Evolutionary conservation across 2,888 invertebrate genomes (phyloP).

Genomic region (Allacma fusca): DNA sequence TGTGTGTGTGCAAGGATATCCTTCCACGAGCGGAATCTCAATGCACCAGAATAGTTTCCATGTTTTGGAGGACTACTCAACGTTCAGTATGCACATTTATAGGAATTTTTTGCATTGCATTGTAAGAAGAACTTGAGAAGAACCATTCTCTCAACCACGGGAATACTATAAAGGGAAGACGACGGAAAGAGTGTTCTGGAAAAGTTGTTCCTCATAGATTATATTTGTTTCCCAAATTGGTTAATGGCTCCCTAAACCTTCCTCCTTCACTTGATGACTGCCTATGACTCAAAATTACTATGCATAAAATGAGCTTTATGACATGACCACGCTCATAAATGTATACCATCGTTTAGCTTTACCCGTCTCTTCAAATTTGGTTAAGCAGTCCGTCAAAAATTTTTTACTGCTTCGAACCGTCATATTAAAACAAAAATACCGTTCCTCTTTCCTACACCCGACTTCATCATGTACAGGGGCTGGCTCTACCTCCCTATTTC

Average conservation of each 20-base stretch:
- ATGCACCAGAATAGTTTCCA: too few species aligned
- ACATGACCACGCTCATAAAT: constrained; percentile 43
- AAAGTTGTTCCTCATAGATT: constrained; percentile 25
- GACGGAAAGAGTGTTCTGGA: constrained; percentile 22
- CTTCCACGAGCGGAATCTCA: too few species aligned
- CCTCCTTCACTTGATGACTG: constrained; percentile 40
- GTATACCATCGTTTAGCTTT: constrained; percentile 34
- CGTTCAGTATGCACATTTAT: too few species aligned
- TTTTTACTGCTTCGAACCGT: not conserved
- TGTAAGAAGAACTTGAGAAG: not conserved
- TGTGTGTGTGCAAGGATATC: too few species aligned
- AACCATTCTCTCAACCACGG: constrained; percentile 34
- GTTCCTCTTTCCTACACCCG: not conserved
- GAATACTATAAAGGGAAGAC: constrained; percentile 32
- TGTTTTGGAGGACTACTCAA: not conserved
- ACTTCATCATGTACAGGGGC: not conserved
- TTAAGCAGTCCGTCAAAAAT: constrained; percentile 18
- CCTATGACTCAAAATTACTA: constrained; percentile 38
- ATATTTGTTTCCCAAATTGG: constrained; percentile 47
- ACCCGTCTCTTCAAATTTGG: constrained; percentile 36
- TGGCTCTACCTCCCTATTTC: not conserved
- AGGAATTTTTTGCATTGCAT: too few species aligned
- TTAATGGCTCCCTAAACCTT: constrained; percentile 43
- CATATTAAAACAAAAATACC: not conserved
- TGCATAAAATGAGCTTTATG: constrained; percentile 43